phyloP scores from a whole-genome alignment of 2,113 vertebrate genomes.

The Lota lota region DNA sequence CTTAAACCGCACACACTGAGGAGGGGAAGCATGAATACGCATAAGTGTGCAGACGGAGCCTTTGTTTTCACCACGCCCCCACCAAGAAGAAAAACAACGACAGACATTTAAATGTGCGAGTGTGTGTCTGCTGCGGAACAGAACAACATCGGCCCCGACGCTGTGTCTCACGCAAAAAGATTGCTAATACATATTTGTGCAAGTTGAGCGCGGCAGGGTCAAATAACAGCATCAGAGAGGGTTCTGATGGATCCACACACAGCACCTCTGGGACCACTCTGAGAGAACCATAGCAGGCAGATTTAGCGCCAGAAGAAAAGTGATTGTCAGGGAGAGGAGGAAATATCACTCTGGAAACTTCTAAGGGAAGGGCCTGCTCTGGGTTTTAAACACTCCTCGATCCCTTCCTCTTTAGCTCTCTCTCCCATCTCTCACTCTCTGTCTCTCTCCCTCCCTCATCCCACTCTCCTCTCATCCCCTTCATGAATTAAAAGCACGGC shows the following conservation, averaged over 20 bases:
- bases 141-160: slow-evolving; percentile 67
- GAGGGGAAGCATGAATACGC: too few relatives aligned
- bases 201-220: slow-evolving; percentile 43
- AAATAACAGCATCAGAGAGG: slow-evolving; percentile 42
- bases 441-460: slow-evolving; percentile 43
- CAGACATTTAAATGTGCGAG: slow-evolving; percentile 54
- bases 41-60: too few relatives aligned
- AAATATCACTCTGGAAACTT: slow-evolving; percentile 72
- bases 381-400: slow-evolving; percentile 75
- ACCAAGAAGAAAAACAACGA: too few relatives aligned
- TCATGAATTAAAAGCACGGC: slow-evolving; percentile 80
- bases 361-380: slow-evolving; percentile 72
- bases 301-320: slow-evolving; percentile 56
- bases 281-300: slow-evolving; percentile 41
- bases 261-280: slow-evolving; percentile 39
- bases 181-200: slow-evolving; percentile 46
- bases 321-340: slow-evolving; percentile 72
- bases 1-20: too few relatives aligned
- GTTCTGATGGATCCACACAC: slow-evolving; percentile 11
- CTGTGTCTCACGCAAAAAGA: too few relatives aligned
- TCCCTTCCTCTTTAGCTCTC: slow-evolving; percentile 61
- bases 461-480: slow-evolving; percentile 71
- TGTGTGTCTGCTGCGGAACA: slow-evolving; percentile 62
- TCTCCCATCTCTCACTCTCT: slow-evolving; percentile 10
- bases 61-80: too few relatives aligned